phyloP scores from a whole-genome alignment of 2,797 vertebrate genomes.

The Characodon lateralis region DNA sequence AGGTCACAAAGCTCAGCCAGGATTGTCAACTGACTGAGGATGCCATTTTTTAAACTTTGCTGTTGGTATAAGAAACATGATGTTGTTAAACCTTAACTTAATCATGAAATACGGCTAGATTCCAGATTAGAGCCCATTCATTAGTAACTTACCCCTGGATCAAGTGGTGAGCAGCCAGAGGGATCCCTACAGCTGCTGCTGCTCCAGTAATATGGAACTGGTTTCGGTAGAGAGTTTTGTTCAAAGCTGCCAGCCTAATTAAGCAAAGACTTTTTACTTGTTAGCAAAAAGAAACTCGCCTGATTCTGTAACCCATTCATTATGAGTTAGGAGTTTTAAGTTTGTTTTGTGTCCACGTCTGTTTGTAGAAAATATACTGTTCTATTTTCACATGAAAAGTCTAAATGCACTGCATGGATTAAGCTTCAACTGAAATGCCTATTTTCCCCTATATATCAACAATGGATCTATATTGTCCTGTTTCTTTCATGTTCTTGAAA shows the following conservation, averaged over 20 bases:
- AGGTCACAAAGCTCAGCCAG: neutral
- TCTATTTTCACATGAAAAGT: neutral
- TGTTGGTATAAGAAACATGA: neutral
- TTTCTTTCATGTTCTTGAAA: slow-evolving; percentile 31
- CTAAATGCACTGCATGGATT: slow-evolving; percentile 9
- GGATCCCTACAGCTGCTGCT: slow-evolving; percentile 1
- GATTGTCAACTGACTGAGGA: neutral
- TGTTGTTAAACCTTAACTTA: neutral
- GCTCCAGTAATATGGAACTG: slow-evolving; percentile 9
- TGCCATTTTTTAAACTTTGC: neutral
- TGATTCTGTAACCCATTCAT: slow-evolving; percentile 24
- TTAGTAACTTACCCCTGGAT: neutral
- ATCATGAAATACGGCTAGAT: neutral
- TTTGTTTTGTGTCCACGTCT: slow-evolving; percentile 26
- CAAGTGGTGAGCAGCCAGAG: neutral
- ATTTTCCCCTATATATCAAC: slow-evolving; percentile 7
- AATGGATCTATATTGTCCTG: neutral
- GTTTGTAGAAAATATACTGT: neutral
- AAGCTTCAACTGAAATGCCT: slow-evolving; percentile 6
- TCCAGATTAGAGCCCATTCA: neutral
- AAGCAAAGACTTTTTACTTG: slow-evolving; percentile 25
- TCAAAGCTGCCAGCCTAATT: slow-evolving; percentile 32
- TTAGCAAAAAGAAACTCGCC: slow-evolving; percentile 33
- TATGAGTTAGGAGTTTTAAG: slow-evolving; percentile 24
- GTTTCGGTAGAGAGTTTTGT: slow-evolving; percentile 18